Percentiles rank a stretch among this genome's conserved stretches.
phyloP scores from a whole-genome alignment of 2,888 invertebrate species.

The Phanerotoma sp. region DNA sequence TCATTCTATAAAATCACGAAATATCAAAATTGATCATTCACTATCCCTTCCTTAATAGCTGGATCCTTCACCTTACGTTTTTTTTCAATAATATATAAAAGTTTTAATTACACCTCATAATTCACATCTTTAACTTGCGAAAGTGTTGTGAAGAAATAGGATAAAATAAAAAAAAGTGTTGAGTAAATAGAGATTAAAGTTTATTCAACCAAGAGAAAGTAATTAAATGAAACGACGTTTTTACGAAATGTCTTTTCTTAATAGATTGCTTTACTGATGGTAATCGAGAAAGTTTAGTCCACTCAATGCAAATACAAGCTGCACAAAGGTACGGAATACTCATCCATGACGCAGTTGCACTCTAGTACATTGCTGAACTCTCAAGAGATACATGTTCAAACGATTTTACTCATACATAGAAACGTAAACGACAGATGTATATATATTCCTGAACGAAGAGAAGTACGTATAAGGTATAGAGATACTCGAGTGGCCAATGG shows the following conservation, averaged over 20 bases:
- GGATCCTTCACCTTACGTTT: too few species aligned
- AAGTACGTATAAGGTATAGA: constrained; percentile 42
- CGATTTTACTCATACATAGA: constrained; percentile 1
- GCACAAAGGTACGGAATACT: constrained; percentile 20
- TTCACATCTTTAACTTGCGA: too few species aligned
- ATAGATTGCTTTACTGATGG: constrained; percentile 13
- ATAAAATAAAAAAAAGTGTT: too few species aligned
- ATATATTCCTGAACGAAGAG: constrained; percentile 26
- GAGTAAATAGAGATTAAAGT: background rate
- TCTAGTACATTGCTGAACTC: constrained; percentile 22
- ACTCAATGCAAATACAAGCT: constrained; percentile 21
- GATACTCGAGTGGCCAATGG: constrained; percentile 41
- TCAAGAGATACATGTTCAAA: constrained; percentile 18
- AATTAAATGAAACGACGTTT: constrained; percentile 5
- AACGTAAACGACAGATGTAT: constrained; percentile 9
- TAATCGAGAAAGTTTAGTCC: constrained; percentile 22
- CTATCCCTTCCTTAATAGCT: too few species aligned
- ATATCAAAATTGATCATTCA: too few species aligned
- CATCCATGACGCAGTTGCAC: constrained; percentile 26
- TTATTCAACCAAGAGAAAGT: too few species aligned
- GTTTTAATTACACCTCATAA: too few species aligned
- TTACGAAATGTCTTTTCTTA: constrained; percentile 13
- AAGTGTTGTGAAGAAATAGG: too few species aligned
- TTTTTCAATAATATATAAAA: too few species aligned
- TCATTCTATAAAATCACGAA: too few species aligned